phyloP scores from a whole-genome alignment of 2,113 vertebrate genomes.

The Limanda limanda region DNA sequence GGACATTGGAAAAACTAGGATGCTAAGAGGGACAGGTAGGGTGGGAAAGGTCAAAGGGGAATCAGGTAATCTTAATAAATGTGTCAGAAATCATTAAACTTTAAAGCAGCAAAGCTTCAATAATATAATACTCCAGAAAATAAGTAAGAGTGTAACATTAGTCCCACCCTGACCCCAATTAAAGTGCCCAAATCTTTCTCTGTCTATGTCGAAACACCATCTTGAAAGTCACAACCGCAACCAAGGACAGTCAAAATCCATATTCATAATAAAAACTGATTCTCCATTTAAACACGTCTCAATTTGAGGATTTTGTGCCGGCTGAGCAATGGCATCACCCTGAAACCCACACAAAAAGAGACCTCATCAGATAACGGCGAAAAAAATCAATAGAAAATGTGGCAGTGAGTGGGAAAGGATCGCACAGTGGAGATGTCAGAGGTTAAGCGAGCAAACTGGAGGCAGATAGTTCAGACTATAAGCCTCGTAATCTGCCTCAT shows the following conservation, averaged over 20 bases:
- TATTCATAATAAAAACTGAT: not conserved
- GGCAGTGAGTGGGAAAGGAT: not conserved
- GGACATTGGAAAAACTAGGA: not conserved
- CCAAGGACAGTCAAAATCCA: not conserved
- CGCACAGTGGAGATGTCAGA: conserved; percentile 27
- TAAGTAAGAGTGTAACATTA: too few species aligned
- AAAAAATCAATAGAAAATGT: not conserved
- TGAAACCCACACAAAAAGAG: not conserved
- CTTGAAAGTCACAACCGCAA: not conserved
- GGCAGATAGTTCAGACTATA: conserved; percentile 50
- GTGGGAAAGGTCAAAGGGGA: too few species aligned
- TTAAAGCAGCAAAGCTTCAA: not conserved
- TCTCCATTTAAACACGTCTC: not conserved
- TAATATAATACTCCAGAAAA: not conserved
- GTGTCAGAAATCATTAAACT: not conserved
- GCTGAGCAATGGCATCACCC: not conserved
- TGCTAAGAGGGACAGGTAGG: not conserved
- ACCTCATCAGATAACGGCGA: not conserved
- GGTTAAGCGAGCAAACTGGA: conserved; percentile 43
- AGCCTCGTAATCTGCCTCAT: conserved; percentile 67
- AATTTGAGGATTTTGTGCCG: not conserved
- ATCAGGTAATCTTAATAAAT: too few species aligned
- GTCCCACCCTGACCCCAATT: too few species aligned
- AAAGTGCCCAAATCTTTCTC: too few species aligned
- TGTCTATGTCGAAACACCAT: not conserved